Conservation (phyloP, 2,888 invertebrate species). For the Cyrtodaria siliqua region DNA sequence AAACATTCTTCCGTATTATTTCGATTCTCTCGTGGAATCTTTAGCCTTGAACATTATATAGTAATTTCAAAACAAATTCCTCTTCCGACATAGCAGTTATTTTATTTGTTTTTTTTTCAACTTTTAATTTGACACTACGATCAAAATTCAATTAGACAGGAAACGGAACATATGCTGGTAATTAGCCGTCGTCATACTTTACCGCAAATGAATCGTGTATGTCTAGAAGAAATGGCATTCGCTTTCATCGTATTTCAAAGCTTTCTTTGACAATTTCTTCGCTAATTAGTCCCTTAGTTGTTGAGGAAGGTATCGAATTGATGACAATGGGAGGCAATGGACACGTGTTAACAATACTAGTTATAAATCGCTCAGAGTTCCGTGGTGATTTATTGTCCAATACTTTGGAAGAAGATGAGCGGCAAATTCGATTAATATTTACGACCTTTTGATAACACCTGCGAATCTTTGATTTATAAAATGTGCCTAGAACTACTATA, state of each 20-base stretch:
- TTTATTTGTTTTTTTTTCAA: no score
- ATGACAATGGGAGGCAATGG: not conserved
- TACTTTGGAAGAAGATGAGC: not conserved
- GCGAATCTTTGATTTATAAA: not conserved
- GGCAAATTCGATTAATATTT: conserved; percentile 2
- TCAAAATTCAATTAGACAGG: conserved; percentile 41
- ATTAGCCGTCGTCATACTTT: conserved; percentile 28
- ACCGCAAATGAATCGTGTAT: conserved; percentile 19
- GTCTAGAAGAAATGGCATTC: conserved; percentile 12
- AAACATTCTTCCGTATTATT: no score
- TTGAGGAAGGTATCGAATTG: conserved; percentile 38
- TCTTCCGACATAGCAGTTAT: no score
- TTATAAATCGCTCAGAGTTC: not conserved
- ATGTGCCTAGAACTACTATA: no score
- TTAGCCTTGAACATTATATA: no score
- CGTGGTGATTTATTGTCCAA: not conserved
- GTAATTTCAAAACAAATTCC: no score
- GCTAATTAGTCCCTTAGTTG: conserved; percentile 47
- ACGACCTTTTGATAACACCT: conserved; percentile 1
- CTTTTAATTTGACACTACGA: no score
- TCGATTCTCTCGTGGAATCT: no score
- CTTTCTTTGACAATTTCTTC: conserved; percentile 1
- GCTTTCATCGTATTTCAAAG: conserved; percentile 9
- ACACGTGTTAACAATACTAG: conserved; percentile 5
- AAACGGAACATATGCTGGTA: conserved; percentile 37